Evolutionary conservation across 2,888 invertebrate genomes (phyloP).

Genomic region (Lydus trimaculatus): DNA sequence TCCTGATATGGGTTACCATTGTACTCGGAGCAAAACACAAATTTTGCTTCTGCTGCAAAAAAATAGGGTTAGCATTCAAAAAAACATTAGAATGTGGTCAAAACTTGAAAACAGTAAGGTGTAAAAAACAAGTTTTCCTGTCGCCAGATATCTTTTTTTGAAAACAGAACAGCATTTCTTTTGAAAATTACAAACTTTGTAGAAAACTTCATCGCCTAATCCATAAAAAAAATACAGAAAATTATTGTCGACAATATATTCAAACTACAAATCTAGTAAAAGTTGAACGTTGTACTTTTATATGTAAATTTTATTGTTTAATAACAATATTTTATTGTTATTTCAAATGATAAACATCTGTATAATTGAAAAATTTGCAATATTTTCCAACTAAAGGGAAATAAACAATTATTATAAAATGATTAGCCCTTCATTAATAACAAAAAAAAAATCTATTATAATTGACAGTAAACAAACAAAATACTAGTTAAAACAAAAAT

Average conservation of each 20-base stretch:
- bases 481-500: neutral
- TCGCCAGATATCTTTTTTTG: too few relatives aligned
- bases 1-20: too few relatives aligned
- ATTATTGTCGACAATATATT: neutral
- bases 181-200: too few relatives aligned
- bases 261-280: neutral
- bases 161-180: too few relatives aligned
- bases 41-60: too few relatives aligned
- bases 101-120: too few relatives aligned
- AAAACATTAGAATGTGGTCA: too few relatives aligned
- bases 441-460: neutral
- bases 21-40: too few relatives aligned
- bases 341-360: neutral
- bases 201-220: too few relatives aligned
- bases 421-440: neutral
- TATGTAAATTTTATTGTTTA: neutral
- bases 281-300: neutral
- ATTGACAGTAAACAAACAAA: neutral
- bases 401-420: neutral
- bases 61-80: too few relatives aligned
- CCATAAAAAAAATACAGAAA: neutral
- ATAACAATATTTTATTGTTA: neutral
- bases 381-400: neutral
- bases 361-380: constrained; percentile 18
- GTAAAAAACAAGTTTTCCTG: too few relatives aligned